These are phyloP conservation scores for Patella pellucida DNA, from an alignment of 2,888 invertebrate species.

Conservation along the genomic window DNA sequence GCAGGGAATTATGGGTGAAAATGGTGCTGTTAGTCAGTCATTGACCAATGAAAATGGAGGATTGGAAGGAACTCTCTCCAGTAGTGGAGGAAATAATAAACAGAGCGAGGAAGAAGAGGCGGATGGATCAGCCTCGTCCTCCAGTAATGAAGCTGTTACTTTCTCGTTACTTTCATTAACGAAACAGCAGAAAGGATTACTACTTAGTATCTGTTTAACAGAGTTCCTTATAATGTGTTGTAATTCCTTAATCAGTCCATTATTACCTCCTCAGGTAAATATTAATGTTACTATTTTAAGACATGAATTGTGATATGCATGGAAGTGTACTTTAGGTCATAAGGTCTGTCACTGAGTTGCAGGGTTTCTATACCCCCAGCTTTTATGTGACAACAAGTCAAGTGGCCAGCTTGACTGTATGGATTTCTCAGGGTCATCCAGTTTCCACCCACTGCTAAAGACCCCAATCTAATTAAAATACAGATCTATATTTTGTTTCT, in stretches of 20 bases:
- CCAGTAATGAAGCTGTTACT: not conserved
- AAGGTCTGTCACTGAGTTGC: too few species aligned
- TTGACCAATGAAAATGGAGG: too few species aligned
- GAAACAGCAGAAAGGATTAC: conserved; percentile 17
- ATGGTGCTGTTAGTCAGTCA: too few species aligned
- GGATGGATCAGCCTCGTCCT: not conserved
- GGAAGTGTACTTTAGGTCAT: not conserved
- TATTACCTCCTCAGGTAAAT: conserved; percentile 21
- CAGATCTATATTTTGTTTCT: too few species aligned
- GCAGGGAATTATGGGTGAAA: too few species aligned
- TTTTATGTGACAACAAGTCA: not conserved
- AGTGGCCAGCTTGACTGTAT: too few species aligned
- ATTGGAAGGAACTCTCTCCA: not conserved
- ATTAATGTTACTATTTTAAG: too few species aligned
- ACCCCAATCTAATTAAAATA: too few species aligned
- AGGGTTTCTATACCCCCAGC: too few species aligned
- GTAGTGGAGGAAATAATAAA: not conserved
- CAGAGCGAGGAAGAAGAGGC: not conserved
- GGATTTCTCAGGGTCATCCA: too few species aligned
- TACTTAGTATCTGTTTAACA: conserved; percentile 19
- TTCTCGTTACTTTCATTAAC: conserved; percentile 1
- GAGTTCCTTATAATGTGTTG: conserved; percentile 21
- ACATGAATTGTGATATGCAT: too few species aligned
- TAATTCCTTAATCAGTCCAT: conserved; percentile 19
- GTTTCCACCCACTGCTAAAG: too few species aligned